Conservation (phyloP, 2,797 vertebrate species). For the Hirundo rustica region DNA sequence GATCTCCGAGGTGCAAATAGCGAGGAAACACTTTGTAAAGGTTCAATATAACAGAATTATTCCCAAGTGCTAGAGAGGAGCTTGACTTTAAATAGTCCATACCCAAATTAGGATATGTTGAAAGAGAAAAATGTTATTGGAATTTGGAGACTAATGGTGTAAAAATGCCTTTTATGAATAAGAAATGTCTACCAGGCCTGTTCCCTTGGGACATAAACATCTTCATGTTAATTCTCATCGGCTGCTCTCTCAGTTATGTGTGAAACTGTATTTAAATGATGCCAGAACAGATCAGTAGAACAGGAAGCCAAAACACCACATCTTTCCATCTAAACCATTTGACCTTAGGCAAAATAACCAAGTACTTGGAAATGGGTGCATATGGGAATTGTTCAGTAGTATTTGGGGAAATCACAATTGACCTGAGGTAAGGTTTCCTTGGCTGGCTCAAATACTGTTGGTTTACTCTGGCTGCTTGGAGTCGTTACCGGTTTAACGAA, state of each 20-base stretch:
- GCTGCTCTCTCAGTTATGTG: not conserved
- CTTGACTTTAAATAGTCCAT: not conserved
- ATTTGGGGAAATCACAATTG: not conserved
- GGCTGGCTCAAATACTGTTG: not conserved
- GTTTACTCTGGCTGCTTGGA: not conserved
- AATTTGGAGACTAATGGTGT: not conserved
- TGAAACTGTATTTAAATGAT: not conserved
- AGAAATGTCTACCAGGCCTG: not conserved
- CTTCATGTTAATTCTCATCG: not conserved
- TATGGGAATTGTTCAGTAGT: not conserved
- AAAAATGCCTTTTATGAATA: slow-evolving; percentile 10
- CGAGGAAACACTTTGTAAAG: not conserved
- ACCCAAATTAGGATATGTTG: not conserved
- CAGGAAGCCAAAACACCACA: not conserved
- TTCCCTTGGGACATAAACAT: not conserved
- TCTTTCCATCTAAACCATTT: not conserved
- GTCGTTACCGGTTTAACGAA: not conserved
- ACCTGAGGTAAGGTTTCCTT: not conserved
- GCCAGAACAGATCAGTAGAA: not conserved
- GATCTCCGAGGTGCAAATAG: not conserved
- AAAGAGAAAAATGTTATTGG: not conserved
- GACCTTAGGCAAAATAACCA: not conserved
- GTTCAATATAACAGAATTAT: not conserved
- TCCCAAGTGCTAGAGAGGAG: not conserved
- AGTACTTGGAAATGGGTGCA: not conserved